A percentile compares a stretch with the other conserved stretches of the same genome.
Evolutionary conservation across 2,888 invertebrate species (phyloP).

Genomic region (Arge pagana): DNA sequence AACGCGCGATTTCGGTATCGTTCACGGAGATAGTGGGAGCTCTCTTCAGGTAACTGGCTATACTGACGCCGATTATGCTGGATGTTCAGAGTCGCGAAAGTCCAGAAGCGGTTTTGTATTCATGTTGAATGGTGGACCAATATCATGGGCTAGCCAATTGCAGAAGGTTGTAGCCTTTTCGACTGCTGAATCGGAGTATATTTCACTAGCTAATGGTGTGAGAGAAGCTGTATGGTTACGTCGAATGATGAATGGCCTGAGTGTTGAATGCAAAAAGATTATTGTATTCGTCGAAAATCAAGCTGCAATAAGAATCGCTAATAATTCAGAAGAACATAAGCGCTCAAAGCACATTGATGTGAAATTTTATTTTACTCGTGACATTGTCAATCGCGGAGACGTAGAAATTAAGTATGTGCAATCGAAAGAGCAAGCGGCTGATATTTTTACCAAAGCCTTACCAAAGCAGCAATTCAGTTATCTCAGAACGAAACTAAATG

Average conservation of each 20-base stretch:
- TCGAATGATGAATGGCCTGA: conserved; percentile 21
- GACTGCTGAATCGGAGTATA: conserved; percentile 33
- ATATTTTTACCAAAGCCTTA: conserved; percentile 27
- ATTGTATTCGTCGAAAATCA: conserved; percentile 28
- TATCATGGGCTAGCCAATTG: conserved; percentile 29
- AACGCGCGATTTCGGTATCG: conserved; percentile 25
- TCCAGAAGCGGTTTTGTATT: conserved; percentile 31
- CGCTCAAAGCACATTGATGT: conserved; percentile 27
- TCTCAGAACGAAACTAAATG: conserved; percentile 11
- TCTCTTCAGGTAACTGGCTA: conserved; percentile 20
- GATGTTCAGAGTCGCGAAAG: conserved; percentile 18
- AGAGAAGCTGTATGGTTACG: conserved; percentile 31
- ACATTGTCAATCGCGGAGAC: conserved; percentile 2
- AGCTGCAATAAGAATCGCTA: conserved; percentile 27
- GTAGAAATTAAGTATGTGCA: conserved; percentile 16
- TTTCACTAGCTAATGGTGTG: conserved; percentile 27
- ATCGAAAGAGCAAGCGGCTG: conserved; percentile 24
- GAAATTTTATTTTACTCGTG: conserved; percentile 22
- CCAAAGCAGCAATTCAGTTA: background rate
- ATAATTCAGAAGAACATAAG: conserved; percentile 27
- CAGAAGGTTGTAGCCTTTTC: conserved; percentile 27
- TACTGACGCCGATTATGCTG: conserved; percentile 30
- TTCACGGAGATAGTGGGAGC: conserved; percentile 22
- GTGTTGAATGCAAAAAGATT: conserved; percentile 13
- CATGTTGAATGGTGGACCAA: conserved; percentile 25